Percentiles rank a stretch among this genome's conserved stretches.
phyloP scores from a whole-genome alignment of 2,113 vertebrate species.

The Lamprotornis superbus region DNA sequence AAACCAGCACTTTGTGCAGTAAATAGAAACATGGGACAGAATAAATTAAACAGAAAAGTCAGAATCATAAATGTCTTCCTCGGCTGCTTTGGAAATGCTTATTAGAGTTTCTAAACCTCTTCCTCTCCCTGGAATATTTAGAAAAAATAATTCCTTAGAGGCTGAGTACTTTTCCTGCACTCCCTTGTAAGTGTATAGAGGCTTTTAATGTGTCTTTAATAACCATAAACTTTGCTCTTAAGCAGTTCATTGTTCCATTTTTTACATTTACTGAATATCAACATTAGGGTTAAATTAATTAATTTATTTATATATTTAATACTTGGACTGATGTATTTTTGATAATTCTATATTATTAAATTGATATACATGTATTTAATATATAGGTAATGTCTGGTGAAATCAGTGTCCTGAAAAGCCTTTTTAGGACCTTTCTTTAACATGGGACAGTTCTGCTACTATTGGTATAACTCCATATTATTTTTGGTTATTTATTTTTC shows the following conservation, averaged over 20 bases:
- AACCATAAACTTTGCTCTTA: neutral
- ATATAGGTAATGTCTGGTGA: neutral
- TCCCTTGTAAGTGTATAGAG: neutral
- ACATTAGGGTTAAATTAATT: neutral
- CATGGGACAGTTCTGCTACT: neutral
- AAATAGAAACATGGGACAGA: slow-evolving; percentile 4
- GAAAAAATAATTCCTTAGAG: neutral
- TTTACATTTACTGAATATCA: neutral
- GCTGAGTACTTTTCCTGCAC: neutral
- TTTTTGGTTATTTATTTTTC: neutral
- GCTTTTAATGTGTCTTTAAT: neutral
- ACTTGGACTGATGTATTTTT: neutral
- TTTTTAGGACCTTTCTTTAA: neutral
- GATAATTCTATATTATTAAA: neutral
- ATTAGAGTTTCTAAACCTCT: neutral
- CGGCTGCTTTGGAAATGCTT: neutral
- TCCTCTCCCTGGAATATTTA: neutral
- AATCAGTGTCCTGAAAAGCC: neutral
- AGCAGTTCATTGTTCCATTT: neutral
- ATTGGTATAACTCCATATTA: neutral
- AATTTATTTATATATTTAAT: neutral
- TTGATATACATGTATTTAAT: neutral
- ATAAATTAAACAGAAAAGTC: slow-evolving; percentile 2
- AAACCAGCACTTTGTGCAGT: neutral
- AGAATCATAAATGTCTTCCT: neutral